Conservation (phyloP, 2,888 invertebrate genomes). For the Quadroppia sp. region DNA sequence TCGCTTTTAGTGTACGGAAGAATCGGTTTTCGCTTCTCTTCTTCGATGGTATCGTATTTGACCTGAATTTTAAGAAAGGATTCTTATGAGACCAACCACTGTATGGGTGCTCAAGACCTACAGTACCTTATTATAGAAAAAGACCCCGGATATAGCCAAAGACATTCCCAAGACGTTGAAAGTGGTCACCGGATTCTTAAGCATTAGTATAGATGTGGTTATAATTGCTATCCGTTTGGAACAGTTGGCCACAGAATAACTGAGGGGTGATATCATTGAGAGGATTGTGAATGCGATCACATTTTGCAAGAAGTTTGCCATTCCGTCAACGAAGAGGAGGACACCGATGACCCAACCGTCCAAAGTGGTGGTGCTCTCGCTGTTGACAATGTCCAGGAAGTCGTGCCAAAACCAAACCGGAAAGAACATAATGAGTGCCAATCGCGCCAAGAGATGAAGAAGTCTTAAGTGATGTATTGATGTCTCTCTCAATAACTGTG, state of each 20-base stretch:
- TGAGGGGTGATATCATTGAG: constrained; percentile 80
- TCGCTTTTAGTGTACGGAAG: constrained; percentile 56
- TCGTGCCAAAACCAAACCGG: constrained; percentile 78
- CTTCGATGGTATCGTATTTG: constrained; percentile 64
- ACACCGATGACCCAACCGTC: constrained; percentile 47
- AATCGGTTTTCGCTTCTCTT: constrained; percentile 57
- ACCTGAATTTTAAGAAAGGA: constrained; percentile 57
- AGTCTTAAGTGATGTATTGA: constrained; percentile 83
- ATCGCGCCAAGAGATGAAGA: constrained; percentile 70
- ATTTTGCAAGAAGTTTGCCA: constrained; percentile 90
- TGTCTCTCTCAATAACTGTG: constrained; percentile 74
- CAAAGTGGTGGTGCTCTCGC: constrained; percentile 31
- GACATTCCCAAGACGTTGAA: constrained; percentile 85
- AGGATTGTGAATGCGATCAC: constrained; percentile 90
- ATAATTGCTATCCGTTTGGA: constrained; percentile 91
- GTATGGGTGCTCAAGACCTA: not conserved
- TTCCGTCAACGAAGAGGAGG: constrained; percentile 73
- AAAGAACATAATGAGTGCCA: constrained; percentile 72
- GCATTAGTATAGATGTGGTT: constrained; percentile 71
- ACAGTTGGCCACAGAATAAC: constrained; percentile 92
- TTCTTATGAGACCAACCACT: constrained; percentile 31
- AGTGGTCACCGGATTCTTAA: constrained; percentile 85
- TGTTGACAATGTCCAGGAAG: constrained; percentile 45
- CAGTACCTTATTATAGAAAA: constrained; percentile 76
- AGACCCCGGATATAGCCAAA: constrained; percentile 79